Base-by-base conservation (phyloP, 1,140 invertebrate genomes). In the Panagrolaimus sp. region DNA sequence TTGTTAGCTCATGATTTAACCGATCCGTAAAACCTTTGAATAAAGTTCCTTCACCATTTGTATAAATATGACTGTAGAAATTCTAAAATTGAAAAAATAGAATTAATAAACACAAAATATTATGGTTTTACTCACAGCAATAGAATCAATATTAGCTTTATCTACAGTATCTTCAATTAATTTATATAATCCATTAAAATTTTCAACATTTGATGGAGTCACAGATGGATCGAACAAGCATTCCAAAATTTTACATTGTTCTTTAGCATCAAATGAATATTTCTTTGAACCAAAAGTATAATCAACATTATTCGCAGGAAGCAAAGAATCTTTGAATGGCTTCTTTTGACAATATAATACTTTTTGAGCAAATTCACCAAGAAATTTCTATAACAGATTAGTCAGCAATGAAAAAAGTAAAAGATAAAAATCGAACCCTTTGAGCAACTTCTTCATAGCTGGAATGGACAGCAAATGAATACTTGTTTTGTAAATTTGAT, bases 11-110 rank as follows among this genome's bases (percentile, higher is more conserved):
- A 28, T 58, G 8, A 26, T 58, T 21, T n/a, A 58, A 6, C 10
- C 52, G 52, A n/a, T 58, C 52, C 10, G 5, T 28, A 21, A 58
- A 58, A 21, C 28, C 28, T 58, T 58, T 58, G 52, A 58, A 26
- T 21, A 58, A 12, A 12, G 52, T 28, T 12, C 52, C 52, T 21
- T 28, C 52, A 28, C 52, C 52, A 28, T 58, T 58, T 21, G 28
- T 28, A 14, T 26, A 58, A 28, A 58, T 58, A 28, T 58, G 52
- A 28, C 52, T 58, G 17, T 58, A 58, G 52, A 28, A n/a, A 28
- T 21, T 21, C 52, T 58, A 28, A 26, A 58, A 58, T 21, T 12
- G 12, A 28, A 48, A 12, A 58, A 4, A 17, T n/a, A 28, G n/a
- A n/a, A n/a, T n/a, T n/a, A n/a, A n/a, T 17, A 58, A 55, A 21